A percentile compares a stretch with the other conserved stretches of the same genome.
Evolutionary conservation across 1,140 invertebrate species (phyloP).

Genomic region (Papilio polyxenes): DNA sequence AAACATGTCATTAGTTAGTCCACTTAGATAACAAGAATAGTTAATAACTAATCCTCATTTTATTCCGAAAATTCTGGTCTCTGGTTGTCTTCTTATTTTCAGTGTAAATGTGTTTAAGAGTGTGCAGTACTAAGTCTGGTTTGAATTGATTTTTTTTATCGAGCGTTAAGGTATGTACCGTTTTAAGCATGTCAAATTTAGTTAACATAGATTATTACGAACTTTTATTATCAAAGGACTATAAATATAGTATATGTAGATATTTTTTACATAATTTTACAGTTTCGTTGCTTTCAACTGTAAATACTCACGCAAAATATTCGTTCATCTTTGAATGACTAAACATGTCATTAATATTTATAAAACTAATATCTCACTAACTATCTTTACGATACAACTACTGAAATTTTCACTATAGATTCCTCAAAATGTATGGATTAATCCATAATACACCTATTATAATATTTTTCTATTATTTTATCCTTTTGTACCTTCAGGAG

Average conservation of each 20-base stretch:
- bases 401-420: too few species aligned
- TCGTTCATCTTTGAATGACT: not conserved
- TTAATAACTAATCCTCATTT: slow-evolving; percentile 27
- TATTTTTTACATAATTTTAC: not conserved
- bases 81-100: slow-evolving; percentile 14
- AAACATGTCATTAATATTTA: not conserved
- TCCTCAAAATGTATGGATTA: too few species aligned
- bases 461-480: not conserved
- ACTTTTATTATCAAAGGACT: not conserved
- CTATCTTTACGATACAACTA: too few species aligned
- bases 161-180: slow-evolving; percentile 24
- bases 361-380: too few species aligned
- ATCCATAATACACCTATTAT: not conserved
- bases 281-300: not conserved
- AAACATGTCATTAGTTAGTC: slow-evolving; percentile 5
- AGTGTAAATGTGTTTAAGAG: slow-evolving; percentile 1
- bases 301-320: not conserved
- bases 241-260: not conserved
- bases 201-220: not conserved
- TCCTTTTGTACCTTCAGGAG: too few species aligned
- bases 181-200: not conserved
- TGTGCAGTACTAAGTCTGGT: slow-evolving; percentile 2
- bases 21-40: slow-evolving; percentile 20
- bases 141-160: slow-evolving; percentile 31
- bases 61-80: slow-evolving; percentile 7